Percentiles rank a stretch among this genome's conserved stretches.
Conservation (phyloP, 92 coral and sea anemone genomes). For the Micromussa lordhowensis region DNA sequence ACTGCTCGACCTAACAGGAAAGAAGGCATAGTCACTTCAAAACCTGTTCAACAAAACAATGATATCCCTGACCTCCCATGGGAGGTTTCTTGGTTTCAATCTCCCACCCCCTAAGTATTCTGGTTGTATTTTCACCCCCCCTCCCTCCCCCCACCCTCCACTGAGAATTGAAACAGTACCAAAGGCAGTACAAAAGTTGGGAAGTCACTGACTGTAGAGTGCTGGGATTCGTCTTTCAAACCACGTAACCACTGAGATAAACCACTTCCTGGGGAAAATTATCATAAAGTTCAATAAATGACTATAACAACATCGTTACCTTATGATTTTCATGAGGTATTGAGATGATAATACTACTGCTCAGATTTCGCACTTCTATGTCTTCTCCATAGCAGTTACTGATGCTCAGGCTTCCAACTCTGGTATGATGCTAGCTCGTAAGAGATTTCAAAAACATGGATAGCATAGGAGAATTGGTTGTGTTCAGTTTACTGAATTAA, state of each 20-base stretch:
- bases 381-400: conserved; percentile 57
- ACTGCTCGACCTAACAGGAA: conserved; percentile 19
- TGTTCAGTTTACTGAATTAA: neutral
- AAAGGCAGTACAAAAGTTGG: neutral
- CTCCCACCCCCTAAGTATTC: too few relatives aligned
- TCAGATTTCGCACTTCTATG: conserved; percentile 54
- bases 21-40: neutral
- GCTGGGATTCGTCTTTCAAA: too few relatives aligned
- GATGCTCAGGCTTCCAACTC: conserved; percentile 72
- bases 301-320: conserved; percentile 28
- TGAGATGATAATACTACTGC: conserved; percentile 53
- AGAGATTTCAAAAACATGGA: neutral
- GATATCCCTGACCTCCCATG: too few relatives aligned
- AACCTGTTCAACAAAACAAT: neutral
- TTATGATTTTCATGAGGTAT: conserved; percentile 60
- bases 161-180: neutral
- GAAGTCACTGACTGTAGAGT: too few relatives aligned
- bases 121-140: too few relatives aligned
- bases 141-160: too few relatives aligned
- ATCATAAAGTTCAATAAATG: neutral
- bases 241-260: too few relatives aligned
- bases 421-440: conserved; percentile 57
- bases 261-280: neutral
- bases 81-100: too few relatives aligned
- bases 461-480: neutral